phyloP scores from a whole-genome alignment of 2,797 vertebrate genomes.

The Diplodus puntazzo region DNA sequence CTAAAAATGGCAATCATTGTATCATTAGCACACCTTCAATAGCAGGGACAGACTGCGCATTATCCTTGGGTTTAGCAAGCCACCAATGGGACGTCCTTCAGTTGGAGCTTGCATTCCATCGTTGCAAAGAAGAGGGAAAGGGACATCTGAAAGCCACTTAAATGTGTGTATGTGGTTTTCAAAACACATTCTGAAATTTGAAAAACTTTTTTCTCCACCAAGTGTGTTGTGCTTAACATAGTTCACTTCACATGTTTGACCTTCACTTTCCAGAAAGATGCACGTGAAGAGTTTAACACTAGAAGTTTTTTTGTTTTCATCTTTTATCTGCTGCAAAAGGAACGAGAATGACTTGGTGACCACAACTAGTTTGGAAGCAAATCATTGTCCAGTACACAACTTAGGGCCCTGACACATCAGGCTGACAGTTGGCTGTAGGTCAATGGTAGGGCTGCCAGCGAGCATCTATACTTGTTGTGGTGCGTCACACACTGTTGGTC shows the following conservation, averaged over 20 bases:
- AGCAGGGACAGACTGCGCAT: conserved; percentile 51
- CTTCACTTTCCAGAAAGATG: background rate
- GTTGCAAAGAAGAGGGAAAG: conserved; percentile 19
- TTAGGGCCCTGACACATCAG: too few relatives aligned
- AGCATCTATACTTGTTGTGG: too few relatives aligned
- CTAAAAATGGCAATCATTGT: conserved; percentile 71
- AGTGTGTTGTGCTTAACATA: background rate
- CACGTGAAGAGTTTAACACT: too few relatives aligned
- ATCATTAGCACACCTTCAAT: conserved; percentile 63
- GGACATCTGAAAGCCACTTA: conserved; percentile 20
- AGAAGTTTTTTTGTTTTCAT: background rate
- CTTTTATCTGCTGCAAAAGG: too few relatives aligned
- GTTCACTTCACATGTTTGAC: background rate
- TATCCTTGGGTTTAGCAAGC: conserved; percentile 63
- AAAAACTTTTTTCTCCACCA: background rate
- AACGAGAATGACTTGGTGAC: background rate
- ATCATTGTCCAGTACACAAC: background rate
- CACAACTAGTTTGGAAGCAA: background rate
- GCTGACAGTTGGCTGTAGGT: too few relatives aligned
- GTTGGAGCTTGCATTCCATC: conserved; percentile 64
- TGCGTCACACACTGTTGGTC: too few relatives aligned
- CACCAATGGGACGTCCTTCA: conserved; percentile 52
- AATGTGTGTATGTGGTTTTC: conserved; percentile 16
- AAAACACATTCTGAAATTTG: background rate
- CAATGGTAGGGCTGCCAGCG: too few relatives aligned